Base-by-base conservation (phyloP, 2,113 vertebrate genomes). In the Pelusios castaneus region DNA sequence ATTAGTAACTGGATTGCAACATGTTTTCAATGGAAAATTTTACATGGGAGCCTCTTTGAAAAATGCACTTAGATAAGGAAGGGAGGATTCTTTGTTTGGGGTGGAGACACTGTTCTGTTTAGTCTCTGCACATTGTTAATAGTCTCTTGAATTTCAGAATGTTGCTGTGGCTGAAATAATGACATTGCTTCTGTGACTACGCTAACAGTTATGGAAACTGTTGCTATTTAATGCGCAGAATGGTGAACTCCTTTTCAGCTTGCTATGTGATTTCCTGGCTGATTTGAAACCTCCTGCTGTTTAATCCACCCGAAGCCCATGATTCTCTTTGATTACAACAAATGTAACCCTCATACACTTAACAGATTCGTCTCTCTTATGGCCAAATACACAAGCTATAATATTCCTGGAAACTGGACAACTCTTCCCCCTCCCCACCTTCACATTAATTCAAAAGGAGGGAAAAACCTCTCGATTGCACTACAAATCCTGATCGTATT, bases 321-420 rank as follows among this genome's bases (percentile, higher is more conserved):
- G 27, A 75, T 93, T 88, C 92, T 94, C 91, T 97, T 95, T 95
- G 92, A 97, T 97, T 87, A 88, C 34, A 85, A 89, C 86, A 93
- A 88, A 85, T 21, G 52, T 85, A 77, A 84, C 47, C 75, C 80
- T 95, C 89, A 94, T 95, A 97, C 3, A 55, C 49, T 89, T 92
- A 95, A 96, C 29, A 63, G 89, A 96, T 89, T 92, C 84, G 82
- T 92, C 93, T 63, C 13, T 89, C 58, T 90, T 91, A 84, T 21
- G 41, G 87, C 55, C 75, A 95, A 96, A 95, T 82, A 94, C 38
- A 41, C 60, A 27, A 12, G 82, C 92, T 45, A 27, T 19, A 92
- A 89, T 73, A 77, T 93, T 93, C 85, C 78, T 91, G 80, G 93
- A 90, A 95, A 82, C 5, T 91, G 81, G 79, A 75, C 89, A 92